A percentile compares a stretch with the other conserved stretches of the same genome.
phyloP scores from a whole-genome alignment of 2,797 vertebrate species.

The Phoeniculus purpureus region DNA sequence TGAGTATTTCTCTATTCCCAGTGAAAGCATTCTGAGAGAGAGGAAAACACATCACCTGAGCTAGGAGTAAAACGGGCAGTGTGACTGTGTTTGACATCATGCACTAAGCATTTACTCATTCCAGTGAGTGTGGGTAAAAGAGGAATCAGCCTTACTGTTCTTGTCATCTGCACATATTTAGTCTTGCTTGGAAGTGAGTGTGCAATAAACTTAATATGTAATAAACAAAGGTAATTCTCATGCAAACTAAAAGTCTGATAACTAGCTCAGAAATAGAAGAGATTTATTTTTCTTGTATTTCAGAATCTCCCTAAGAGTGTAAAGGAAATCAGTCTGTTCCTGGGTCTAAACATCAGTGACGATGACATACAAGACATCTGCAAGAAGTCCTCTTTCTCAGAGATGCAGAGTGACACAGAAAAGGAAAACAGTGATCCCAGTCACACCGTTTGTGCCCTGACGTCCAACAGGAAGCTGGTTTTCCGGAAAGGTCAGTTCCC shows the following conservation, averaged over 20 bases:
- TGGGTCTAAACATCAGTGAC: slow-evolving; percentile 57
- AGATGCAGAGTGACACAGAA: slow-evolving; percentile 74
- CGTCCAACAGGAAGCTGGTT: slow-evolving; percentile 70
- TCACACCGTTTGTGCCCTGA: slow-evolving; percentile 71
- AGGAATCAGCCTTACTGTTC: background rate
- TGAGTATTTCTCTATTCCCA: background rate
- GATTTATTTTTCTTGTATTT: background rate
- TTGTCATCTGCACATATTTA: background rate
- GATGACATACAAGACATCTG: slow-evolving; percentile 66
- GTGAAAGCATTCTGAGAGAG: background rate
- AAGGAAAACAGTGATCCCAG: slow-evolving; percentile 63
- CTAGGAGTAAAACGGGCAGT: background rate
- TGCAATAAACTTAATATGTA: background rate
- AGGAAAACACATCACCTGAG: background rate
- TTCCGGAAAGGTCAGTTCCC: slow-evolving; percentile 72
- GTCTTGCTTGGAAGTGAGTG: background rate
- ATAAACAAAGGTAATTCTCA: background rate
- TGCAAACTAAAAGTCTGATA: background rate
- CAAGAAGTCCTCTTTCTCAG: slow-evolving; percentile 70
- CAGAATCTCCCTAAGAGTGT: slow-evolving; percentile 68
- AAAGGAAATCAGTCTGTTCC: slow-evolving; percentile 57
- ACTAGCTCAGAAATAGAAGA: background rate
- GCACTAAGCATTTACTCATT: background rate
- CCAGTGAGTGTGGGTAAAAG: background rate
- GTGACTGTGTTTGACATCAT: background rate